A percentile compares a stretch with the other conserved stretches of the same genome.
Conservation (phyloP, 2,888 invertebrate genomes). For the Lepeophtheirus nordmannii region DNA sequence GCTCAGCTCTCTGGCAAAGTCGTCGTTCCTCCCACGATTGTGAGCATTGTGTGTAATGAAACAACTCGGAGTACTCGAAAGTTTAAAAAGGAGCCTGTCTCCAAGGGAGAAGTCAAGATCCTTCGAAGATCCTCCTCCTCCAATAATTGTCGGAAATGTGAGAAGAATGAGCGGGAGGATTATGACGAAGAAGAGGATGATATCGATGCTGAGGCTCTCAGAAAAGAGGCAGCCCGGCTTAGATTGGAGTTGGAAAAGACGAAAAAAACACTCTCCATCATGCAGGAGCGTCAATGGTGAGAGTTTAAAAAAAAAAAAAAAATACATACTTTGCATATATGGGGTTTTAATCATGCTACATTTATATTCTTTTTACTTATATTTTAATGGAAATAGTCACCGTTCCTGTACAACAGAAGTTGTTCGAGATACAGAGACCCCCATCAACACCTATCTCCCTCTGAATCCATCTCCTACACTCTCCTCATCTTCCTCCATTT, state of each 20-base stretch:
- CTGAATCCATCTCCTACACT: conserved; percentile 2
- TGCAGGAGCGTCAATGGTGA: background rate
- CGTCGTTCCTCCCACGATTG: background rate
- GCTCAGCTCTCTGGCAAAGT: background rate
- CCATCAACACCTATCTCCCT: background rate
- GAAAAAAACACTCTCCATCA: background rate
- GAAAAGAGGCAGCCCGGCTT: background rate
- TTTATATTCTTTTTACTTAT: background rate
- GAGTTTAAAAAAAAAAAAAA: background rate
- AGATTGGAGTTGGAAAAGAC: background rate
- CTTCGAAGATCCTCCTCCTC: background rate
- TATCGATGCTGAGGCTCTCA: background rate
- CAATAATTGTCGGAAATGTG: background rate
- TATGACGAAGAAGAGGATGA: background rate
- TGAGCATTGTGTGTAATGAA: conserved; percentile 1
- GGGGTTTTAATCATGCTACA: too few relatives aligned
- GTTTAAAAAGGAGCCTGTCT: background rate
- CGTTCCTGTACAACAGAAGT: background rate
- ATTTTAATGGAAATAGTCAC: background rate
- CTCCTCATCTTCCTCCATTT: background rate
- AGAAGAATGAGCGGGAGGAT: background rate
- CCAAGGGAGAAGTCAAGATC: background rate
- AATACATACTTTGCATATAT: too few relatives aligned
- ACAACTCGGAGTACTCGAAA: background rate
- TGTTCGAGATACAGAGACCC: background rate